Conservation (phyloP, 2,888 invertebrate genomes). For the Cryptus viduatorius region DNA sequence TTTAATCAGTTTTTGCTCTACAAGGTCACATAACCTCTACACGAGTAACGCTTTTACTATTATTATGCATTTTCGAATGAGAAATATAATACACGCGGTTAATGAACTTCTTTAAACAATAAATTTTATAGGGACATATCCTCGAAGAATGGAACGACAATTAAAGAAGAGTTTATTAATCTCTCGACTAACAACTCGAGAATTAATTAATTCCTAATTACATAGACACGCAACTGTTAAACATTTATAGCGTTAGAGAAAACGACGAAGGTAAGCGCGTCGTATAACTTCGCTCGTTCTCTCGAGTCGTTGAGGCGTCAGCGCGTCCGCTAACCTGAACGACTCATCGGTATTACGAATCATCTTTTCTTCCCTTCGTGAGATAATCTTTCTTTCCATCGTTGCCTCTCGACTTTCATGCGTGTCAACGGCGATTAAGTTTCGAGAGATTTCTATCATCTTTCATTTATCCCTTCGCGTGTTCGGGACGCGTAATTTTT, state of each 20-base stretch:
- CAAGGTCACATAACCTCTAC: not conserved
- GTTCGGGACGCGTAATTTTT: not conserved
- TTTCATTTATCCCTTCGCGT: not conserved
- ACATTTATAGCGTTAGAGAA: not conserved
- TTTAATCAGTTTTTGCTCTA: too few relatives aligned
- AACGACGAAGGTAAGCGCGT: not conserved
- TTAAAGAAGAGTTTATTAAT: not conserved
- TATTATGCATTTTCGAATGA: not conserved
- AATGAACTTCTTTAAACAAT: not conserved
- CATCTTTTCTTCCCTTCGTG: not conserved
- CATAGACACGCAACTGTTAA: not conserved
- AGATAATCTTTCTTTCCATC: conserved; percentile 3
- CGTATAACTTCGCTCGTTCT: not conserved
- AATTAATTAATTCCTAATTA: conserved; percentile 7
- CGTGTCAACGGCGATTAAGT: not conserved
- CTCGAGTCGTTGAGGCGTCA: not conserved
- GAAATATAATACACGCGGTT: not conserved
- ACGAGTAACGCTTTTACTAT: not conserved
- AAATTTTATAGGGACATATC: not conserved
- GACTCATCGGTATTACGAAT: conserved; percentile 4
- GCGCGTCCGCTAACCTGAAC: not conserved
- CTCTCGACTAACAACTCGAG: not conserved
- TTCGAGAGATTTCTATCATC: not conserved
- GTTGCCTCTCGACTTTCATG: not conserved
- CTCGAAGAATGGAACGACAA: not conserved